phyloP scores from a whole-genome alignment of 2,797 vertebrate species.

The Alca torda region DNA sequence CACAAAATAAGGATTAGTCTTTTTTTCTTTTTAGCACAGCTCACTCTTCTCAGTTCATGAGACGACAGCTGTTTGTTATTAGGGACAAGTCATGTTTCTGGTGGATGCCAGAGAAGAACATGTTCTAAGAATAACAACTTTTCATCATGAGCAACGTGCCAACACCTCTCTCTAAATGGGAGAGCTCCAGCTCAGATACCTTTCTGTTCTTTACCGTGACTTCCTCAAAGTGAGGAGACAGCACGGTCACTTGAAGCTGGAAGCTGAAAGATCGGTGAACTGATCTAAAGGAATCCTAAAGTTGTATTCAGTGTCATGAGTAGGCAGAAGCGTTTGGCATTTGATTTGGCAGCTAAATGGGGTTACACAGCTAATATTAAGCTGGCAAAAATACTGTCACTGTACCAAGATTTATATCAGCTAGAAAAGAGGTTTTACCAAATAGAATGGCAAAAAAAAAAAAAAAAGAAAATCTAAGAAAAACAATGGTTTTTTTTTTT shows the following conservation, averaged over 20 bases:
- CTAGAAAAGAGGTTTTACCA: background rate
- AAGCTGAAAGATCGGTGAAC: background rate
- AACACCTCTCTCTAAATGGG: background rate
- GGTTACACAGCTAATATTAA: background rate
- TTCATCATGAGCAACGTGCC: background rate
- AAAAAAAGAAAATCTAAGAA: background rate
- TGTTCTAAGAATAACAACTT: background rate
- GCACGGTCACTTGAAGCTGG: background rate
- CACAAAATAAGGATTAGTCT: background rate
- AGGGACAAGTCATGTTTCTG: background rate
- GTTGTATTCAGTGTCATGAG: background rate
- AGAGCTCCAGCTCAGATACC: background rate
- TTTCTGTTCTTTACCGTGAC: background rate
- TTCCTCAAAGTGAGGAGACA: background rate
- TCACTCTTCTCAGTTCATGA: background rate
- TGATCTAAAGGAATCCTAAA: background rate
- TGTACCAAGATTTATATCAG: background rate
- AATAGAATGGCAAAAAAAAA: background rate
- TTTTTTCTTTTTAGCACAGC: background rate
- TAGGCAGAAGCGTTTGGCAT: background rate
- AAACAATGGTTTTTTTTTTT: background rate
- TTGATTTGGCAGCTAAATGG: background rate
- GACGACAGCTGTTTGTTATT: background rate
- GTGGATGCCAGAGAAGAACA: background rate
- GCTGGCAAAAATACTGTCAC: background rate